These are phyloP conservation scores for Aselliscus stoliczkanus DNA, from an alignment of 2,797 vertebrate genomes.

Conservation along the genomic window DNA sequence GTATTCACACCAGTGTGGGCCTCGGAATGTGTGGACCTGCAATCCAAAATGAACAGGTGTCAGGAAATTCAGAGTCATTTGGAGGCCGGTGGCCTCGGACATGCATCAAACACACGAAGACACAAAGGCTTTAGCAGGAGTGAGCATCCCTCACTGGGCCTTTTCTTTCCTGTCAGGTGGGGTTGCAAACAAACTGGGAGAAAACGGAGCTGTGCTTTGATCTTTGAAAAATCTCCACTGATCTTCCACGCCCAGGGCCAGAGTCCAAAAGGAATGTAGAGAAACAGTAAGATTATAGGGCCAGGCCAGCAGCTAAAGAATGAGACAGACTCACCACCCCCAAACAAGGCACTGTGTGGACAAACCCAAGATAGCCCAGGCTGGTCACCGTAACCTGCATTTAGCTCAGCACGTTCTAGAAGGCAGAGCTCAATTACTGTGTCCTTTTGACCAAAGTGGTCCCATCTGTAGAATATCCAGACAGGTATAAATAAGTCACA, in stretches of 20 bases:
- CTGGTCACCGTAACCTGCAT: neutral
- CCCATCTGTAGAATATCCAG: slow-evolving; percentile 8
- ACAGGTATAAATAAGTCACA: slow-evolving; percentile 51
- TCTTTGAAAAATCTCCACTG: slow-evolving; percentile 18
- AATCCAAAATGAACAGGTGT: slow-evolving; percentile 55
- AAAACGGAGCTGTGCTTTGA: slow-evolving; percentile 64
- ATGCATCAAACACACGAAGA: slow-evolving; percentile 63
- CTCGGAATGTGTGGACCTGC: slow-evolving; percentile 96
- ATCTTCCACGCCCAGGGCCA: slow-evolving; percentile 22
- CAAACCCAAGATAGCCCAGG: neutral
- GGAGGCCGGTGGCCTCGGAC: slow-evolving; percentile 72
- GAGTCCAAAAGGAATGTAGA: neutral
- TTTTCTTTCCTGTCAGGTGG: slow-evolving; percentile 2
- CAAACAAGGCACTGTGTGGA: neutral
- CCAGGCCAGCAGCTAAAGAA: neutral
- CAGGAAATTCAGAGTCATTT: slow-evolving; percentile 51
- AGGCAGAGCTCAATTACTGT: slow-evolving; percentile 34
- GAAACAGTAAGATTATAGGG: neutral
- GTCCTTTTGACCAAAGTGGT: neutral
- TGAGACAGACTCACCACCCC: neutral
- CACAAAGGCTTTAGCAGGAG: slow-evolving; percentile 57
- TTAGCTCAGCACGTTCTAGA: slow-evolving; percentile 37
- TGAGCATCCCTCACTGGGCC: slow-evolving; percentile 33
- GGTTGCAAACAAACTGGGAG: slow-evolving; percentile 56
- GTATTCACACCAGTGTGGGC: slow-evolving; percentile 99